Percentiles rank a stretch among this genome's conserved stretches.
Evolutionary conservation across 2,888 invertebrate genomes (phyloP).

Genomic region (Ectemnius cavifrons): DNA sequence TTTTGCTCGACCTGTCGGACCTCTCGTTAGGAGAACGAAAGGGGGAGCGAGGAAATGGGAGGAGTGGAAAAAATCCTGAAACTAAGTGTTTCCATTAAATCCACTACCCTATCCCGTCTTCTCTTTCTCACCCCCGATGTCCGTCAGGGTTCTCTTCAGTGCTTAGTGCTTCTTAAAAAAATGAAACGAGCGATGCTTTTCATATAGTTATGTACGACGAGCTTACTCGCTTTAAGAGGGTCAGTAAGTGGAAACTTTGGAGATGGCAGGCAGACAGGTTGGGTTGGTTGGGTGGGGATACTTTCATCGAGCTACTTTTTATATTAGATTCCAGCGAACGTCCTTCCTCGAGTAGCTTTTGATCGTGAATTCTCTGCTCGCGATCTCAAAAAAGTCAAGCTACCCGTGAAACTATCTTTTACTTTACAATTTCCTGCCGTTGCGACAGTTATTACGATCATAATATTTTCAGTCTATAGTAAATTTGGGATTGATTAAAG

Average conservation of each 20-base stretch:
- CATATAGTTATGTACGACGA: slow-evolving; percentile 29
- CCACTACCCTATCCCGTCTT: slow-evolving; percentile 11
- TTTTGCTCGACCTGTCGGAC: neutral
- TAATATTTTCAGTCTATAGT: too few species aligned
- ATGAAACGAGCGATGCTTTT: slow-evolving; percentile 44
- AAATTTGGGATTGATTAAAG: too few species aligned
- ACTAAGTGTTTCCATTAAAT: slow-evolving; percentile 55
- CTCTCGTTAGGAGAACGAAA: slow-evolving; percentile 29
- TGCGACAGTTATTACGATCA: too few species aligned
- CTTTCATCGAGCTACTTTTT: slow-evolving; percentile 33
- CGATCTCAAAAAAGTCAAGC: too few species aligned
- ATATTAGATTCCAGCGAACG: slow-evolving; percentile 8
- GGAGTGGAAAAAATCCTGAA: slow-evolving; percentile 18
- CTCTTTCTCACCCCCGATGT: slow-evolving; percentile 1
- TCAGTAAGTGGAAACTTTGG: slow-evolving; percentile 42
- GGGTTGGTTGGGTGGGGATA: slow-evolving; percentile 9
- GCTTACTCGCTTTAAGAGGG: slow-evolving; percentile 37
- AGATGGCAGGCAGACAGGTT: slow-evolving; percentile 17
- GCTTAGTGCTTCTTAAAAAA: slow-evolving; percentile 40
- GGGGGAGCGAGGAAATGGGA: slow-evolving; percentile 19
- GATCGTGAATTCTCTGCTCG: too few species aligned
- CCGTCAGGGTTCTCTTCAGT: neutral
- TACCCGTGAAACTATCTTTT: too few species aligned
- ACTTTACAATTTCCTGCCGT: too few species aligned
- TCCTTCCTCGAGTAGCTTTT: slow-evolving; percentile 1